A percentile compares a stretch with the other conserved stretches of the same genome.
phyloP scores from a whole-genome alignment of 2,113 vertebrate genomes.

The Penelope pileata region DNA sequence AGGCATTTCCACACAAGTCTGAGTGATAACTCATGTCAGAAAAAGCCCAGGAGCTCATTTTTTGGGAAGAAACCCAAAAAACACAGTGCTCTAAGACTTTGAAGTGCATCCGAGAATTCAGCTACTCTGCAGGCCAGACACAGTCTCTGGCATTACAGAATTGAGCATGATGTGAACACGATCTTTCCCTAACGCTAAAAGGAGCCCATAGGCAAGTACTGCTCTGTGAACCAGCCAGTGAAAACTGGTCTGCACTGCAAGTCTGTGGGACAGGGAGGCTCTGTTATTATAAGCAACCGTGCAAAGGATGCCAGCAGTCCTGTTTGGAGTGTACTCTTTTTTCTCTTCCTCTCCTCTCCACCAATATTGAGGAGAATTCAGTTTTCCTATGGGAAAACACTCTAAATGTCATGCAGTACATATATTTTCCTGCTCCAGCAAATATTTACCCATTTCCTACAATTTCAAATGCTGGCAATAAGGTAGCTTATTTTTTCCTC shows the following conservation, averaged over 20 bases:
- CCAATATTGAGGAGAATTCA: background rate
- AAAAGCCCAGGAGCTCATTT: background rate
- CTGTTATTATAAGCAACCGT: background rate
- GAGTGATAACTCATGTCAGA: background rate
- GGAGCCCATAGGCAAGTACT: background rate
- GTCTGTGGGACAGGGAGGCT: background rate
- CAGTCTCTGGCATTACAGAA: background rate
- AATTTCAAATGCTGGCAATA: background rate
- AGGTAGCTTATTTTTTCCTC: background rate
- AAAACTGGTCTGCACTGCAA: background rate
- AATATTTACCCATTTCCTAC: background rate
- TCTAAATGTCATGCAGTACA: background rate
- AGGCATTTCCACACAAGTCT: background rate
- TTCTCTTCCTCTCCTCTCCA: background rate
- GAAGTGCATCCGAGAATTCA: background rate
- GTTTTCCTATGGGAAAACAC: background rate
- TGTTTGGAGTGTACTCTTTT: background rate
- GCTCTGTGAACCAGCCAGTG: background rate
- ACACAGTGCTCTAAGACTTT: background rate
- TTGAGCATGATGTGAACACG: accelerated
- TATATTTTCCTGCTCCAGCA: background rate
- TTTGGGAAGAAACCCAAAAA: background rate
- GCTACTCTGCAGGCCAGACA: background rate
- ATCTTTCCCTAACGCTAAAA: background rate
- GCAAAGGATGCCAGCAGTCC: background rate